Conservation (phyloP, 2,888 invertebrate species). For the Acrobasis consociella region DNA sequence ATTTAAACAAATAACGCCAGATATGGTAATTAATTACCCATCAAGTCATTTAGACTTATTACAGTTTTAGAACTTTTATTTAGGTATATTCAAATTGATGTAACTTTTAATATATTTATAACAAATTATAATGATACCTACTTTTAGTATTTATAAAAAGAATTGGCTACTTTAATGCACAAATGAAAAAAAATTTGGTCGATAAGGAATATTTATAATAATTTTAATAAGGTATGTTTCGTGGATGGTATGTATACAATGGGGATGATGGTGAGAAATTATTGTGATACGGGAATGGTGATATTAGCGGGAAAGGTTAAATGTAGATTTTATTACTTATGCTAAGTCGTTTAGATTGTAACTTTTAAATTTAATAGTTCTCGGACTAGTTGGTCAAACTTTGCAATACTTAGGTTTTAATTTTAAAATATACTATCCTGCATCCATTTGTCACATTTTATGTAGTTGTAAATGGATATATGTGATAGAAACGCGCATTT, state of each 20-base stretch:
- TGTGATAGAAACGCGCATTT: no score
- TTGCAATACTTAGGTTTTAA: background rate
- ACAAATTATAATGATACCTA: no score
- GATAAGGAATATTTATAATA: background rate
- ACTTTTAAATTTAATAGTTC: background rate
- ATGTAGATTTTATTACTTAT: constrained; percentile 3
- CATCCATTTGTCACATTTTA: no score
- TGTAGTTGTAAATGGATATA: no score
- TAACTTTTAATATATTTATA: no score
- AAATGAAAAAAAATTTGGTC: background rate
- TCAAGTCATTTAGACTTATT: no score
- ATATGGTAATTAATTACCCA: no score
- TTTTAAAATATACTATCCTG: background rate
- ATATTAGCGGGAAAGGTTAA: constrained; percentile 55
- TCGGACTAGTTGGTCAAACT: background rate
- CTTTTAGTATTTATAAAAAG: background rate
- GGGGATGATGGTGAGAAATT: constrained; percentile 3
- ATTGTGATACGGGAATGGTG: constrained; percentile 52
- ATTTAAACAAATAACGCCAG: no score
- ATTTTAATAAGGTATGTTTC: no score
- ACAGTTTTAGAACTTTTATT: no score
- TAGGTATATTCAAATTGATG: no score
- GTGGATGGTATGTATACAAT: background rate
- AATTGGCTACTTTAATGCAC: background rate
- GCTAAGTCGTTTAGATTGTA: constrained; percentile 9